Conservation (phyloP, 1,140 invertebrate species). For the Coptotermes formosanus region DNA sequence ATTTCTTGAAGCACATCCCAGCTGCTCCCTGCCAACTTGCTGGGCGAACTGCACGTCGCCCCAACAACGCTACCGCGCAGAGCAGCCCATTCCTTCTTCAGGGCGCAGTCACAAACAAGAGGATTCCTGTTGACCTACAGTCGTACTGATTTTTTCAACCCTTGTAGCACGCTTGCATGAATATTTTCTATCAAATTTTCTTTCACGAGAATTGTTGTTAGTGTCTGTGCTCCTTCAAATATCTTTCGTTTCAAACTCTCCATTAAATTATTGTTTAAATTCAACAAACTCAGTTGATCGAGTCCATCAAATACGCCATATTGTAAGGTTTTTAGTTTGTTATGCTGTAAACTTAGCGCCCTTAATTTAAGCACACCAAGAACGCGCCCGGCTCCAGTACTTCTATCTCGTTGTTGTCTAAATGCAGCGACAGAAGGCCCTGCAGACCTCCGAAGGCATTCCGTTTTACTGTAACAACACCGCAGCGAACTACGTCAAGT, state of each 20-base stretch:
- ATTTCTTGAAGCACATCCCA: background rate
- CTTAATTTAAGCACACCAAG: background rate
- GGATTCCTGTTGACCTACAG: background rate
- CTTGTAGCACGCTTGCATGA: background rate
- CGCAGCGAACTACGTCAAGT: background rate
- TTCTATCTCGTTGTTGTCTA: constrained; percentile 15
- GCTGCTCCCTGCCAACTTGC: background rate
- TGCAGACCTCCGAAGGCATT: background rate
- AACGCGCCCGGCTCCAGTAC: background rate
- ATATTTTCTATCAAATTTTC: background rate
- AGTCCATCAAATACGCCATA: background rate
- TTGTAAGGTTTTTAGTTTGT: background rate
- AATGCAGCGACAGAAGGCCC: background rate
- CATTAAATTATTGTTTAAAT: background rate
- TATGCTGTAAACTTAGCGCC: background rate
- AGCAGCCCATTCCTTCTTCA: background rate
- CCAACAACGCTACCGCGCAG: background rate
- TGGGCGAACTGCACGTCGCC: background rate
- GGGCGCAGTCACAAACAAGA: background rate
- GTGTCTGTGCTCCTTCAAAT: background rate
- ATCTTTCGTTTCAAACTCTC: background rate
- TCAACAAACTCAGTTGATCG: background rate
- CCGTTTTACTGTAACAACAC: background rate
- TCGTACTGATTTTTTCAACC: background rate
- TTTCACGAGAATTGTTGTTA: background rate